These are phyloP conservation scores for Meloidogyne chitwoodi DNA, from an alignment of 1,140 invertebrate species.

Conservation along the genomic window DNA sequence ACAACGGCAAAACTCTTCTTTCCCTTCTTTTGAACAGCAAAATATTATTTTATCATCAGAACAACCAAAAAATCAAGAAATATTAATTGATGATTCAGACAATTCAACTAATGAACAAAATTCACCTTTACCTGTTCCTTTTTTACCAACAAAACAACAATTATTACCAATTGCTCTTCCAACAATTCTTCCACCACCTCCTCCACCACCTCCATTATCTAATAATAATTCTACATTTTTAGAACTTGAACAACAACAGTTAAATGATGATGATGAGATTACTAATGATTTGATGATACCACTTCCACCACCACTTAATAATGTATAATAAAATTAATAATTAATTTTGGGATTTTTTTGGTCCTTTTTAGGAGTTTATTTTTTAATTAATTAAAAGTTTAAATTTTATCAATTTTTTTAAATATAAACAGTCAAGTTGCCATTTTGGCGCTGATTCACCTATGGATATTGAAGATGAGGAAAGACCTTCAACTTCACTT, in stretches of 20 bases:
- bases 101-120: neutral
- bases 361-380: too few relatives aligned
- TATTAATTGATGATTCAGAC: neutral
- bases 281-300: conserved; percentile 3
- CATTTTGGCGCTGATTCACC: conserved; percentile 17
- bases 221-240: too few relatives aligned
- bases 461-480: conserved; percentile 33
- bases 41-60: neutral
- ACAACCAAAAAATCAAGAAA: neutral
- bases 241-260: neutral
- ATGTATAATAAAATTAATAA: neutral
- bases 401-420: too few relatives aligned
- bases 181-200: neutral
- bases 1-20: neutral
- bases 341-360: neutral
- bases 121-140: neutral
- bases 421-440: neutral
- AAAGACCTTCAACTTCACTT: neutral
- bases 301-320: conserved; percentile 6
- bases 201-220: neutral
- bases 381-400: too few relatives aligned
- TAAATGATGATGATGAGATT: neutral
- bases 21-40: neutral
- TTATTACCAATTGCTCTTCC: neutral
- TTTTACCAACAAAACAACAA: neutral